These are phyloP conservation scores for Napeogenes sylphis DNA, from an alignment of 2,888 invertebrate species.

Conservation along the genomic window DNA sequence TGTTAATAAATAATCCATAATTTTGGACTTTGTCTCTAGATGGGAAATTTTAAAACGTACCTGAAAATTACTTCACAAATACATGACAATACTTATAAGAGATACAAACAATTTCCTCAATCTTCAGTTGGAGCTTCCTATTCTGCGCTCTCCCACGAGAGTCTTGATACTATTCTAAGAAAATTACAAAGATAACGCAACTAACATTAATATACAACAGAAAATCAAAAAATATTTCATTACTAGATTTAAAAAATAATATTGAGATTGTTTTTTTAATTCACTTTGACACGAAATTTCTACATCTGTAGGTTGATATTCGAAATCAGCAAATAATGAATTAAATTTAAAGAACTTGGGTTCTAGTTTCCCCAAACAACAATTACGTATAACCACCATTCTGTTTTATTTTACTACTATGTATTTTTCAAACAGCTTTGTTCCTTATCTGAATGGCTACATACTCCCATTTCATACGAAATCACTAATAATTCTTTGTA, in stretches of 20 bases:
- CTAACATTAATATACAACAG: background rate
- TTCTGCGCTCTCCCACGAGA: background rate
- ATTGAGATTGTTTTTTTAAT: too few species aligned
- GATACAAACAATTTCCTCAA: background rate
- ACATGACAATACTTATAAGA: background rate
- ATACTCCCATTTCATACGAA: conserved; percentile 46
- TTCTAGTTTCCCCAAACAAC: background rate
- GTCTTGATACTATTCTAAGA: background rate
- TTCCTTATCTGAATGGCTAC: conserved; percentile 27
- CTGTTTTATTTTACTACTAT: background rate
- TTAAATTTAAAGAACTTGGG: background rate
- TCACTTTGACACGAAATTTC: too few species aligned
- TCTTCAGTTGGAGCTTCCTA: background rate
- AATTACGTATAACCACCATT: background rate
- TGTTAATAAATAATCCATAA: too few species aligned
- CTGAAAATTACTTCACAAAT: background rate
- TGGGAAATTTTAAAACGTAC: background rate
- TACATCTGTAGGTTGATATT: background rate
- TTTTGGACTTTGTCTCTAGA: too few species aligned
- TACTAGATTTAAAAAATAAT: background rate
- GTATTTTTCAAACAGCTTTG: conserved; percentile 14
- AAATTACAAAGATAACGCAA: conserved; percentile 1
- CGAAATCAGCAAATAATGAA: background rate
- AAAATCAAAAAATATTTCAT: background rate
- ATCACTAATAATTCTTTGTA: conserved; percentile 68